Evolutionary conservation across 2,113 vertebrate genomes (phyloP).

Genomic region (Eleginops maclovinus): DNA sequence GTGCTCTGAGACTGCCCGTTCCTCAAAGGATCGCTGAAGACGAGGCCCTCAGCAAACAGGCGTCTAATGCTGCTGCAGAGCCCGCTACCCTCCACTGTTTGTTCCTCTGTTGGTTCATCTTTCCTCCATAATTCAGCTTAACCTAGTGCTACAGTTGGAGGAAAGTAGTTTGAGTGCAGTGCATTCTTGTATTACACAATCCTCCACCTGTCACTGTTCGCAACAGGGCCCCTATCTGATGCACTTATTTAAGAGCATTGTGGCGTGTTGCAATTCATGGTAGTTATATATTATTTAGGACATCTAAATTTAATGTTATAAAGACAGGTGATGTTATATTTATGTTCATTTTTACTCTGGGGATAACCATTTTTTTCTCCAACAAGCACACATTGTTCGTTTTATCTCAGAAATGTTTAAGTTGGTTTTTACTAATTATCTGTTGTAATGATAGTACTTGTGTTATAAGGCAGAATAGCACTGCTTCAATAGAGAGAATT

Average conservation of each 20-base stretch:
- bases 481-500: conserved; percentile 61
- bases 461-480: conserved; percentile 50
- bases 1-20: conserved; percentile 51
- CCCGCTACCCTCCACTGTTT: conserved; percentile 50
- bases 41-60: conserved; percentile 61
- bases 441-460: conserved; percentile 31
- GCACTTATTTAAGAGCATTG: conserved; percentile 64
- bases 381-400: conserved; percentile 65
- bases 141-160: conserved; percentile 66
- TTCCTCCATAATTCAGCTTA: conserved; percentile 54
- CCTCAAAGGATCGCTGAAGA: conserved; percentile 46
- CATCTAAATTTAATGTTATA: conserved; percentile 56
- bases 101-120: conserved; percentile 59
- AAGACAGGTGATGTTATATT: conserved; percentile 47
- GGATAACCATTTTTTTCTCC: conserved; percentile 42
- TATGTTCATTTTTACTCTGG: conserved; percentile 63
- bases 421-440: conserved; percentile 60
- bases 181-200: conserved; percentile 67
- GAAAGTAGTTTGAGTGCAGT: conserved; percentile 71
- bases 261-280: conserved; percentile 50
- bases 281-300: conserved; percentile 69
- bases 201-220: conserved; percentile 56
- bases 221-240: conserved; percentile 60
- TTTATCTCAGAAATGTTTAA: conserved; percentile 48
- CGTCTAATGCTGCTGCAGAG: conserved; percentile 70